Evolutionary conservation across 2,797 vertebrate species (phyloP).

Genomic region (Gobio occitaniae): DNA sequence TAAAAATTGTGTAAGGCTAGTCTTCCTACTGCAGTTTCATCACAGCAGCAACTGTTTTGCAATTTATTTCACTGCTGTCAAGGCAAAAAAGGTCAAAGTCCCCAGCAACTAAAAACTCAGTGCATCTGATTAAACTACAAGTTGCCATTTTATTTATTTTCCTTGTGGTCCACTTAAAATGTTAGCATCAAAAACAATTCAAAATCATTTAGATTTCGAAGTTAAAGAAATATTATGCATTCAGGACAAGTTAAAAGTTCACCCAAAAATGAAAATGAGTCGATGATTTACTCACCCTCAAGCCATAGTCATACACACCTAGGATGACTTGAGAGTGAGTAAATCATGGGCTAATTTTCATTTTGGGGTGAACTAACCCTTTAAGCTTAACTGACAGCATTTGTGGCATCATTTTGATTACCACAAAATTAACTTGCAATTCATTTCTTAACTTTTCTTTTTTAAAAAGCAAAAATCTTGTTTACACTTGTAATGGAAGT

Average conservation of each 20-base stretch:
- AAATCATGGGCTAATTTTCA: no score
- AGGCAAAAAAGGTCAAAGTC: neutral
- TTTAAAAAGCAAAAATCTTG: neutral
- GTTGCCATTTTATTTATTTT: neutral
- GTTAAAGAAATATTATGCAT: neutral
- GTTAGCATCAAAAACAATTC: neutral
- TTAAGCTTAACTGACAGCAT: neutral
- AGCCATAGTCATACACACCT: no score
- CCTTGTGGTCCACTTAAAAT: neutral
- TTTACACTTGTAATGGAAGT: neutral
- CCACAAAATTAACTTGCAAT: neutral
- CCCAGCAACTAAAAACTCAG: neutral
- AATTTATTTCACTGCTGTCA: neutral
- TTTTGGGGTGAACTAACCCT: no score
- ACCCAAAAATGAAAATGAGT: no score
- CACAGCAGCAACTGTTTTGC: neutral
- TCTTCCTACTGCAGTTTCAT: neutral
- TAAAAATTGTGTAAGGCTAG: neutral
- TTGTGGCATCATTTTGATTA: neutral
- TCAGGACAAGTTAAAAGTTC: neutral
- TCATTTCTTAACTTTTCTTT: neutral
- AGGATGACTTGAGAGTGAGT: no score
- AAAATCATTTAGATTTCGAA: neutral
- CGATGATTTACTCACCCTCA: no score
- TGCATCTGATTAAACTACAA: neutral